Conservation (phyloP, 2,888 invertebrate genomes). For the Hololepta plana region DNA sequence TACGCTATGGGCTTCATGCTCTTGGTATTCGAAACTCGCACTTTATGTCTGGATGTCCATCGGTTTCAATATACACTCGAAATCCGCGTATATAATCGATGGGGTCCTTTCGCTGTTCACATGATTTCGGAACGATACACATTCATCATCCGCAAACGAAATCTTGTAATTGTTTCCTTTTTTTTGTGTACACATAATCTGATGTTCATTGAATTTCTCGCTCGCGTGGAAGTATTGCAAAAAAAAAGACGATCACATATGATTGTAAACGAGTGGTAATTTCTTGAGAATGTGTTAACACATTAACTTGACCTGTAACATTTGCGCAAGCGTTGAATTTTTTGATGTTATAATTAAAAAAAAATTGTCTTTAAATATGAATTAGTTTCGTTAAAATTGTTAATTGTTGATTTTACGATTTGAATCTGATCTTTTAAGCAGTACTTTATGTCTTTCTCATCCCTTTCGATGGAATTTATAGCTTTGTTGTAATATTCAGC, state of each 20-base stretch:
- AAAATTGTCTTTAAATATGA: background rate
- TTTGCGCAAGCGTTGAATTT: too few relatives aligned
- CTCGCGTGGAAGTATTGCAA: background rate
- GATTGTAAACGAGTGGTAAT: background rate
- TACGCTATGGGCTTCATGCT: background rate
- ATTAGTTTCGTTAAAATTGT: too few relatives aligned
- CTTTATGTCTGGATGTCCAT: background rate
- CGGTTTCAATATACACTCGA: background rate
- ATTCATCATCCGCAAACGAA: background rate
- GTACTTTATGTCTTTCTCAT: too few relatives aligned
- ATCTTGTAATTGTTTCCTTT: background rate
- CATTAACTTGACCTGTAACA: too few relatives aligned
- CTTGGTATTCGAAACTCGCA: background rate
- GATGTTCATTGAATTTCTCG: background rate
- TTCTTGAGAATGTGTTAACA: too few relatives aligned
- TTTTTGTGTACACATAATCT: background rate
- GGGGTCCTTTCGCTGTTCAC: background rate
- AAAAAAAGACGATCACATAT: background rate
- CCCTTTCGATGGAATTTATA: too few relatives aligned
- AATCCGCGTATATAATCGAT: conserved; percentile 1
- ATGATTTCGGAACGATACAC: background rate
- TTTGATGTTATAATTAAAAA: background rate
- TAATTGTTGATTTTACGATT: too few relatives aligned
- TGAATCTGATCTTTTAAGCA: too few relatives aligned
- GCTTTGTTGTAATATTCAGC: too few relatives aligned